Base-by-base conservation (phyloP, 2,888 invertebrate species). In the Melieria crassipennis region DNA sequence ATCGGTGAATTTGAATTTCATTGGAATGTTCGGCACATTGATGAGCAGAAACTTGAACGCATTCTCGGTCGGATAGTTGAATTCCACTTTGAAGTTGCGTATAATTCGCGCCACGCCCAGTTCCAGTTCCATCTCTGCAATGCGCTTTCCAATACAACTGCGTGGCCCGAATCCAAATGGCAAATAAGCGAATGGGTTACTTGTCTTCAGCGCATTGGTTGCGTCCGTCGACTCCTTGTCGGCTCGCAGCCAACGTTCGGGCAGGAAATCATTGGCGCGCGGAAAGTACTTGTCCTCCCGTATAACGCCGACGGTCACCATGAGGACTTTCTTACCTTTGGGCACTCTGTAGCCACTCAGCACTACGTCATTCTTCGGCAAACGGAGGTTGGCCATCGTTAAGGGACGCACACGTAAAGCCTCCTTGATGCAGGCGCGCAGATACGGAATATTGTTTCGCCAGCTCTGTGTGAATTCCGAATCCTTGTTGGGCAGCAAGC, bases 361-460 rank as follows among this genome's bases (percentile, higher is more conserved):
- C 45, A 90, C 88, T 50, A 91, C 86, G 75, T 92, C 91, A 72
- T 88, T 89, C 0, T 87, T 86, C 68, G 90, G 86, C 65, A 87
- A 83, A 73, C 93, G 88, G 42, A 90, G 82, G 78, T 90, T 92
- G 0, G 90, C 92, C 7, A 89, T 86, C 0, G 89, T 89, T 0
- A 92, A 88, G 0, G 92, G 91, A 75, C 89, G 88, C 9, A 92
- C 76, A 77, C 94, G 88, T 56, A 93, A 83, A 0, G 91, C 89
- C 84, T 94, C 94, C 81, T 93, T 94, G 30, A 94, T 89, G 80
- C 93, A 93, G 1, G 93, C 93, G 75, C 89, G 90, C 16, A 94
- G 81, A 81, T 92, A 94, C 0, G 90, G 88, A 77, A 90, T 87
- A 65, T 88, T 84, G 45, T 87, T 86, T 47, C 73, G 90, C 82